phyloP scores from a whole-genome alignment of 2,113 vertebrate species.

The Oenanthe melanoleuca region DNA sequence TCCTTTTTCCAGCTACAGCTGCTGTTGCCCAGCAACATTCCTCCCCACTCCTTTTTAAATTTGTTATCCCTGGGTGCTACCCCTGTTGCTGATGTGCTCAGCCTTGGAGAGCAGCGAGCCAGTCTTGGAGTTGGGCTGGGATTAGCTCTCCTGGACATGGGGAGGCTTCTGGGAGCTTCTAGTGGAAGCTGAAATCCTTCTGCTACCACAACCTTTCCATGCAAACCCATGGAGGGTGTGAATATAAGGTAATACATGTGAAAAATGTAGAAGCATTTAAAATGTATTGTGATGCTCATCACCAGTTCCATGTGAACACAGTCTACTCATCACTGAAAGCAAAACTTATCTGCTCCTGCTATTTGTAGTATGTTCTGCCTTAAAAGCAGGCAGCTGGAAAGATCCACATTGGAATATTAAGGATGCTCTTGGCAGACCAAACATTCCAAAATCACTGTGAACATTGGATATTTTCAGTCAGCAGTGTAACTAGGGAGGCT shows the following conservation, averaged over 20 bases:
- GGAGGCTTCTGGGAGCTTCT: background rate
- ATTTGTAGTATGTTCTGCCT: background rate
- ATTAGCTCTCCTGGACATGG: too few relatives aligned
- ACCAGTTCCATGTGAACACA: background rate
- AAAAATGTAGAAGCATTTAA: background rate
- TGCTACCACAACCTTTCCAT: background rate
- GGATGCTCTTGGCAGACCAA: background rate
- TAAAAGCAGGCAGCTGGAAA: background rate
- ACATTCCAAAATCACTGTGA: background rate
- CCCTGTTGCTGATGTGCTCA: background rate
- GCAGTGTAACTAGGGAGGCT: background rate
- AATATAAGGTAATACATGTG: background rate
- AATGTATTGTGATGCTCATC: background rate
- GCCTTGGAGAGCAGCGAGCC: background rate
- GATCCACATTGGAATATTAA: background rate
- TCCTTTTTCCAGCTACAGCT: background rate
- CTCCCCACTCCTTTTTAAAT: rapidly evolving
- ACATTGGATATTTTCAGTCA: background rate
- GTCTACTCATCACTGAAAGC: background rate
- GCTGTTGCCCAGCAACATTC: background rate
- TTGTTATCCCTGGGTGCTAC: rapidly evolving
- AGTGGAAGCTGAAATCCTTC: background rate
- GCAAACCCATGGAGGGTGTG: rapidly evolving
- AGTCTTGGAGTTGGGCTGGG: background rate
- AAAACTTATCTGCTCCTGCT: background rate